Evolutionary conservation across 2,888 invertebrate genomes (phyloP).

Genomic region (Cheilosia scutellata): DNA sequence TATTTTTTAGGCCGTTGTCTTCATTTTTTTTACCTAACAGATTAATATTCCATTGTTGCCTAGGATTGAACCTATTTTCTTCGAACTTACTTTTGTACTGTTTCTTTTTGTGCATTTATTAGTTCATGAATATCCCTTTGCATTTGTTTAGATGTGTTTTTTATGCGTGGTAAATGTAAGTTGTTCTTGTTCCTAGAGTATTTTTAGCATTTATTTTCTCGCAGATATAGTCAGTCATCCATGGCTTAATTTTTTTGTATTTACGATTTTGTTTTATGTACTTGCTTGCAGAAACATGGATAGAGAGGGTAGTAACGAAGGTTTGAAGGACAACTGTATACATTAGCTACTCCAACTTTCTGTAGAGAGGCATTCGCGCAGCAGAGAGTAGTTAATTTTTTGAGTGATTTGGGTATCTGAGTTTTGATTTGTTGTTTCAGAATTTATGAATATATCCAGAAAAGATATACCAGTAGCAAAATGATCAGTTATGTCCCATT

Average conservation of each 20-base stretch:
- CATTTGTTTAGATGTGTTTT: constrained; percentile 9
- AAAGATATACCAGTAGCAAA: constrained; percentile 4
- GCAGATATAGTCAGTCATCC: constrained; percentile 3
- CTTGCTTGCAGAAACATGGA: background rate
- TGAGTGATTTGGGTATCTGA: background rate
- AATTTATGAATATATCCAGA: no score
- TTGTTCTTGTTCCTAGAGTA: constrained; percentile 6
- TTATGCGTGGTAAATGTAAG: background rate
- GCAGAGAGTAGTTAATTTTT: background rate
- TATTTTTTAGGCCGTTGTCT: background rate
- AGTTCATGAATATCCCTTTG: background rate
- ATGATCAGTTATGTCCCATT: constrained; percentile 1
- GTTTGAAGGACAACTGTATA: background rate
- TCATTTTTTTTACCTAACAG: background rate
- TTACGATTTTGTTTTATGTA: background rate
- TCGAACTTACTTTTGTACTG: background rate
- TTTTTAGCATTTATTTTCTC: background rate
- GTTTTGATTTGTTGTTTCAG: background rate
- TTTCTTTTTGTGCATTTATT: constrained; percentile 3
- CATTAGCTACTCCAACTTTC: constrained; percentile 1
- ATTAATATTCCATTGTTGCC: constrained; percentile 10
- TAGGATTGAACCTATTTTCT: constrained; percentile 3
- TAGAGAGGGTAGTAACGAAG: background rate
- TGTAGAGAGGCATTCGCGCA: background rate
- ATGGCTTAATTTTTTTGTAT: background rate